Evolutionary conservation across 2,113 vertebrate species (phyloP).

Genomic region (Acanthisitta chloris): DNA sequence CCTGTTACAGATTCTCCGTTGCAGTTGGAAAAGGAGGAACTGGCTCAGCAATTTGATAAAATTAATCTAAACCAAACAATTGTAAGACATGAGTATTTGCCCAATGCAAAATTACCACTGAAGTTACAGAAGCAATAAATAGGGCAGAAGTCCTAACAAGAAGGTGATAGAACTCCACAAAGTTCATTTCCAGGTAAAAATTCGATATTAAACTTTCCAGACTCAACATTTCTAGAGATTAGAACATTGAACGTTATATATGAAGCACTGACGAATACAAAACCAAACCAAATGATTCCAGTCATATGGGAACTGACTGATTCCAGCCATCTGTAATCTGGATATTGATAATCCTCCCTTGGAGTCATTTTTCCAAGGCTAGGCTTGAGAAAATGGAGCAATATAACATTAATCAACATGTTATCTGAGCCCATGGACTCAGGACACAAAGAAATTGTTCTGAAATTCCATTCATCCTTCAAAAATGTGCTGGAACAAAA

Average conservation of each 20-base stretch:
- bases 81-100: neutral
- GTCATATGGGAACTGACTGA: neutral
- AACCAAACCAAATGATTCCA: neutral
- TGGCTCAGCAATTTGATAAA: slow-evolving; percentile 30
- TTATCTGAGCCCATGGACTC: neutral
- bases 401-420: neutral
- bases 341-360: neutral
- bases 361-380: neutral
- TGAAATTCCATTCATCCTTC: neutral
- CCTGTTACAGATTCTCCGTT: neutral
- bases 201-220: neutral
- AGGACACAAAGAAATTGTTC: neutral
- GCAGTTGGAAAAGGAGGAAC: slow-evolving; percentile 5
- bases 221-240: neutral
- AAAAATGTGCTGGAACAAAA: neutral
- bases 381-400: neutral
- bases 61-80: slow-evolving; percentile 31
- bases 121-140: neutral
- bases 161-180: neutral
- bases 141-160: neutral
- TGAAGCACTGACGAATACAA: neutral
- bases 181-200: neutral
- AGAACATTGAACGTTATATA: neutral
- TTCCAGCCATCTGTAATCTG: neutral
- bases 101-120: neutral